These are phyloP conservation scores for Cossypha dichroa DNA, from an alignment of 2,797 vertebrate genomes.

Conservation along the genomic window DNA sequence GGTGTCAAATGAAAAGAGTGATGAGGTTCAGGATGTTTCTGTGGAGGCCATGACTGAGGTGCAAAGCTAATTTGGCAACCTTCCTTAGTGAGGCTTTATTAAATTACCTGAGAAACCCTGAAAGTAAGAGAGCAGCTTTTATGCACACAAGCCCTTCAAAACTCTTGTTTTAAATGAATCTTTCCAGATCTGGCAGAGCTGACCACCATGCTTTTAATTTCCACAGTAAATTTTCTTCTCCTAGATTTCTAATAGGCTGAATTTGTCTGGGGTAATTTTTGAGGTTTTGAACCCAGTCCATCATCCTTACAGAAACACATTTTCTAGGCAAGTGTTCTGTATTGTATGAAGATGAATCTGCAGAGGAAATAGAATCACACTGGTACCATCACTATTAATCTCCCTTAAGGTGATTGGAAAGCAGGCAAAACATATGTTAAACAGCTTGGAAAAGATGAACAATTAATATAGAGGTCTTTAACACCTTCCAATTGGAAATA, in stretches of 20 bases:
- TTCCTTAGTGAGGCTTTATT: not conserved
- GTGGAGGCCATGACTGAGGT: accelerated
- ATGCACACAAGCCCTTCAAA: not conserved
- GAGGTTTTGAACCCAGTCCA: not conserved
- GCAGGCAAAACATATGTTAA: not conserved
- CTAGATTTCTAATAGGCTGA: not conserved
- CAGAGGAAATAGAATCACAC: not conserved
- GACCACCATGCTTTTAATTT: not conserved
- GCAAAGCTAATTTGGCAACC: not conserved
- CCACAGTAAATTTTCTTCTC: not conserved
- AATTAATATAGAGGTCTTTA: not conserved
- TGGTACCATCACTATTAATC: not conserved
- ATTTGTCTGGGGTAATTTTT: not conserved
- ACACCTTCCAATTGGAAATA: not conserved
- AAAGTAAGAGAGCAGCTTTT: not conserved
- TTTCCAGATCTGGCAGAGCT: not conserved
- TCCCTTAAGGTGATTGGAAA: not conserved
- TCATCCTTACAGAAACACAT: not conserved
- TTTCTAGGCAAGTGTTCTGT: not conserved
- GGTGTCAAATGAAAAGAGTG: not conserved
- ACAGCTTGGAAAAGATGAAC: not conserved
- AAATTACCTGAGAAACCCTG: not conserved
- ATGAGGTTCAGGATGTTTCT: not conserved
- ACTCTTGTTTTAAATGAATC: not conserved
- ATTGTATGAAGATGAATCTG: not conserved